A percentile compares a stretch with the other conserved stretches of the same genome.
These are phyloP conservation scores for Daboia siamensis DNA, from an alignment of 2,113 vertebrate genomes.

Conservation along the genomic window DNA sequence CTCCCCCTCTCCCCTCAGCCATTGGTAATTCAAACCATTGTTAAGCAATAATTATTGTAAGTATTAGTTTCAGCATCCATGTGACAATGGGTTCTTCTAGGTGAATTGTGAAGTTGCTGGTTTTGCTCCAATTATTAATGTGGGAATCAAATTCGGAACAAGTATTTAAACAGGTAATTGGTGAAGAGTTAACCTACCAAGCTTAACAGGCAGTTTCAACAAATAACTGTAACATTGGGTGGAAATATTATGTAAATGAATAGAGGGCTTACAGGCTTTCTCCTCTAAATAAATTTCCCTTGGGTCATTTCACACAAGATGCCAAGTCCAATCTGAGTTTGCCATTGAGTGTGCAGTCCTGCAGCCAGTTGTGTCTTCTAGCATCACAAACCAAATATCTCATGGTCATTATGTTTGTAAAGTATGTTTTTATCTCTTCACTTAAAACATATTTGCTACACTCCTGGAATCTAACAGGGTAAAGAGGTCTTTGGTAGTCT, in stretches of 20 bases:
- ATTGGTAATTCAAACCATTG: background rate
- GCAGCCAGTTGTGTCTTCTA: background rate
- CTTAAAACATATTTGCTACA: background rate
- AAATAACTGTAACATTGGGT: constrained; percentile 6
- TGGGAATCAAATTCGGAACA: constrained; percentile 47
- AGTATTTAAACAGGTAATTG: constrained; percentile 52
- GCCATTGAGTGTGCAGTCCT: background rate
- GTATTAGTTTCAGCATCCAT: constrained; percentile 41
- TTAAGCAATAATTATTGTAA: background rate
- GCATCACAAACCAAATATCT: background rate
- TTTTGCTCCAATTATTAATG: constrained; percentile 49
- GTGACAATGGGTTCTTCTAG: constrained; percentile 44
- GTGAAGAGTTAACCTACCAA: constrained; percentile 20
- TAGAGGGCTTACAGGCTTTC: background rate
- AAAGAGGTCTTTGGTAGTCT: background rate
- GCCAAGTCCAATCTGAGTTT: background rate
- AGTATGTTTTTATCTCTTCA: background rate
- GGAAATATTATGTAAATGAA: background rate
- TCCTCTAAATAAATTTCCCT: constrained; percentile 16
- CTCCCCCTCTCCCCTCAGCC: too few relatives aligned
- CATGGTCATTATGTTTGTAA: background rate
- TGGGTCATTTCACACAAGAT: background rate
- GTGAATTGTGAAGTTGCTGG: constrained; percentile 42
- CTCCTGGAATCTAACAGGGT: background rate
- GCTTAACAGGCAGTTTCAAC: constrained; percentile 2